Conservation (phyloP, 2,113 vertebrate genomes). For the Dicaeum eximium region DNA sequence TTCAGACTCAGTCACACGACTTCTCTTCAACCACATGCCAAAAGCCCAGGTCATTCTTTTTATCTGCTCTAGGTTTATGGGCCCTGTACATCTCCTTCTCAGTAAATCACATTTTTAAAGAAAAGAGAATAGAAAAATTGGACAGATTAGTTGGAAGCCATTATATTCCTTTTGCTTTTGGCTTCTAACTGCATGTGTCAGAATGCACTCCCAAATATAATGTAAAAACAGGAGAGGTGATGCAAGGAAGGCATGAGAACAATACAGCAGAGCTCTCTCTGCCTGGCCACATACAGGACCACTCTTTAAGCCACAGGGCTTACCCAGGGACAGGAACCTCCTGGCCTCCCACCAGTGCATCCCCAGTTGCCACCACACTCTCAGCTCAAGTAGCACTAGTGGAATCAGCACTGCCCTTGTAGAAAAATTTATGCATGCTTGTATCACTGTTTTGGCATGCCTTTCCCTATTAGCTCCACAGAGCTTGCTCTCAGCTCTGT, state of each 20-base stretch:
- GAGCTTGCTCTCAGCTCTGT: neutral
- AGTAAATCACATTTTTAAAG: neutral
- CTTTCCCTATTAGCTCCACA: neutral
- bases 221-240: neutral
- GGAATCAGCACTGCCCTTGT: neutral
- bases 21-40: neutral
- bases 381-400: neutral
- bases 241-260: neutral
- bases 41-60: neutral
- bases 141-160: neutral
- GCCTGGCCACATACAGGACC: accelerated
- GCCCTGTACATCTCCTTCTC: neutral
- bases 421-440: neutral
- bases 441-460: neutral
- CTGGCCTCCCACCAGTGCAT: neutral
- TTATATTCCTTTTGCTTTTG: neutral
- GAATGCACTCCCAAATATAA: neutral
- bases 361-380: neutral
- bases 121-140: neutral
- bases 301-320: neutral
- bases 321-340: neutral
- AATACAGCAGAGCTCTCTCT: neutral
- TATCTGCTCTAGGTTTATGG: neutral
- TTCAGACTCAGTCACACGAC: neutral
- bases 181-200: neutral